A percentile compares a stretch with the other conserved stretches of the same genome.
Evolutionary conservation across 2,797 vertebrate genomes (phyloP).

Genomic region (Aplochiton taeniatus): DNA sequence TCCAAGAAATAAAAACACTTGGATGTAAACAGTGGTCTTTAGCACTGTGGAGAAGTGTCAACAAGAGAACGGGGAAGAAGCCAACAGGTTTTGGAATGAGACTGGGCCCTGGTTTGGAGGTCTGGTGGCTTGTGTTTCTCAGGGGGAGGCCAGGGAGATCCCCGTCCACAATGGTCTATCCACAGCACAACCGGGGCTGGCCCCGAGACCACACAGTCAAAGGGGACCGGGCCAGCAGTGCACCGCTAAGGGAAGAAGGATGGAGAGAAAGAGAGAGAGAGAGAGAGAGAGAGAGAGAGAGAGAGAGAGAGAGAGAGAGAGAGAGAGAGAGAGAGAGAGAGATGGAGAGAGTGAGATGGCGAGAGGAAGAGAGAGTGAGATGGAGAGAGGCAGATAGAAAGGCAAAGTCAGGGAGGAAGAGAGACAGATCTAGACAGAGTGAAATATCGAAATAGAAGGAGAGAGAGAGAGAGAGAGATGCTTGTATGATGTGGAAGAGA

Average conservation of each 20-base stretch:
- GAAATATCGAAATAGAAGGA: neutral
- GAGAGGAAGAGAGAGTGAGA: neutral
- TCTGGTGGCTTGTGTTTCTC: conserved; percentile 58
- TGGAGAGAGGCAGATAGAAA: neutral
- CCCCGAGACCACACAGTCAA: conserved; percentile 59
- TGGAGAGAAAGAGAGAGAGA: neutral
- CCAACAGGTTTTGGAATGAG: conserved; percentile 20
- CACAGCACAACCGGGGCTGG: conserved; percentile 60
- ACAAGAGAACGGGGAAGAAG: too few species aligned
- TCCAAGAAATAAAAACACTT: too few species aligned
- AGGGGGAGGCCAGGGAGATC: conserved; percentile 56
- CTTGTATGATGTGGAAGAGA: conserved; percentile 14
- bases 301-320: neutral
- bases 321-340: neutral
- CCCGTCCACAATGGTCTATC: conserved; percentile 70
- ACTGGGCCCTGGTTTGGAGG: conserved; percentile 51
- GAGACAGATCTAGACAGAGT: neutral
- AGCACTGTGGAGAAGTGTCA: too few species aligned
- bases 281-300: neutral
- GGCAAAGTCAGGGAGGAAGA: neutral
- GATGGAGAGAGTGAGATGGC: neutral
- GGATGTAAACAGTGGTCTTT: too few species aligned
- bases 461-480: neutral
- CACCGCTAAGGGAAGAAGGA: conserved; percentile 46
- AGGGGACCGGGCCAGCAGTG: conserved; percentile 56